Conservation (phyloP, 2,888 invertebrate species). For the Neuroscelio doddi region DNA sequence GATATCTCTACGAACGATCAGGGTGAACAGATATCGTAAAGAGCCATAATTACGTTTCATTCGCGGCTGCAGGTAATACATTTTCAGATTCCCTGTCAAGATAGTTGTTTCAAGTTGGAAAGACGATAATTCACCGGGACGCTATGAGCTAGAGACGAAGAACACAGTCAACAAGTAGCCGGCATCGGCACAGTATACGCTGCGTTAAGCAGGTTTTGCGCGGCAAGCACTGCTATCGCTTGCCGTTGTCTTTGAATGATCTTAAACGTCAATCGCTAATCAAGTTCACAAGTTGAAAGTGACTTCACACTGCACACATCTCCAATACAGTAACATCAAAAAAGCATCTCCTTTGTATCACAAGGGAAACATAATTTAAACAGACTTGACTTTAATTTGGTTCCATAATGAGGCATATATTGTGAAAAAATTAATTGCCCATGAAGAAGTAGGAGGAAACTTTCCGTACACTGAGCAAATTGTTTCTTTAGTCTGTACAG, state of each 20-base stretch:
- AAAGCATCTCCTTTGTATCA: too few relatives aligned
- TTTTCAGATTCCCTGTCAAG: slow-evolving; percentile 60
- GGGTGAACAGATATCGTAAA: slow-evolving; percentile 48
- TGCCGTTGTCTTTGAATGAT: slow-evolving; percentile 38
- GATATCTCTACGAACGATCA: slow-evolving; percentile 40
- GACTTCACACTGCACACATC: too few relatives aligned
- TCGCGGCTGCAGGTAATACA: slow-evolving; percentile 62
- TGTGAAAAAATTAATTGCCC: too few relatives aligned
- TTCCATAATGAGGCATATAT: too few relatives aligned
- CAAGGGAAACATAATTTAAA: too few relatives aligned
- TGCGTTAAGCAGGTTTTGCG: slow-evolving; percentile 48
- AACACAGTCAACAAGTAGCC: slow-evolving; percentile 63
- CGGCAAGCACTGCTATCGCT: slow-evolving; percentile 55
- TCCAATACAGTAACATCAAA: too few relatives aligned
- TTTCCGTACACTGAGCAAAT: too few relatives aligned
- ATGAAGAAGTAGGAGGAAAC: too few relatives aligned
- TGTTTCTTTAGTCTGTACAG: too few relatives aligned
- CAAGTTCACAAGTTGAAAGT: too few relatives aligned
- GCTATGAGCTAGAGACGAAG: slow-evolving; percentile 41
- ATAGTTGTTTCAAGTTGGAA: slow-evolving; percentile 51
- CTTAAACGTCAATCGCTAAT: slow-evolving; percentile 20
- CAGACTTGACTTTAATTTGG: too few relatives aligned
- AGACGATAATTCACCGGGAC: slow-evolving; percentile 61
- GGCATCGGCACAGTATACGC: slow-evolving; percentile 48
- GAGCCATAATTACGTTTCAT: slow-evolving; percentile 64